These are phyloP conservation scores for Oriolus oriolus DNA, from an alignment of 2,113 vertebrate genomes.

Conservation along the genomic window DNA sequence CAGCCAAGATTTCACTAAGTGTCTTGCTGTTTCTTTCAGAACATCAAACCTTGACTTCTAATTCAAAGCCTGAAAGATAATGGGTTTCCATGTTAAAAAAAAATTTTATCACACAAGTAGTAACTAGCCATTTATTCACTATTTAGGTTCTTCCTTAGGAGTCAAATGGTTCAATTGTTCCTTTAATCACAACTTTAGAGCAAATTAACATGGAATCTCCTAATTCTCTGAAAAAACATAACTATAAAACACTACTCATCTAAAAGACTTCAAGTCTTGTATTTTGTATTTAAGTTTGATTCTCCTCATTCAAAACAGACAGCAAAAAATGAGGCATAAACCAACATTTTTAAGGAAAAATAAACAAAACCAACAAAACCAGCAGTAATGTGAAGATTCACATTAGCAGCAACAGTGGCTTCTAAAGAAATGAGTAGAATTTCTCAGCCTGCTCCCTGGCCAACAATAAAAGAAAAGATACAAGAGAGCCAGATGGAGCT, in stretches of 20 bases:
- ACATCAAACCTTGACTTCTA: not conserved
- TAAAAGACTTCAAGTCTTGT: not conserved
- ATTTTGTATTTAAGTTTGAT: not conserved
- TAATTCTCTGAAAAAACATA: not conserved
- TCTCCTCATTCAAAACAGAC: not conserved
- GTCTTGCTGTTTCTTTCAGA: not conserved
- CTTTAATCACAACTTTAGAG: not conserved
- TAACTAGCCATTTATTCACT: not conserved
- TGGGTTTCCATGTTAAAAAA: not conserved
- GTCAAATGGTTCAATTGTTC: not conserved
- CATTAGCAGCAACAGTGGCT: not conserved
- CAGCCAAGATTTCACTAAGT: not conserved
- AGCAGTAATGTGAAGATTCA: not conserved
- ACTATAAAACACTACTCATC: not conserved
- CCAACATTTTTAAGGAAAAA: not conserved
- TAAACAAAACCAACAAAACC: not conserved
- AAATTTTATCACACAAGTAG: not conserved
- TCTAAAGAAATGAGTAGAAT: not conserved
- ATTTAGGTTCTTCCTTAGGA: not conserved
- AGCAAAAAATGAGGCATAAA: not conserved
- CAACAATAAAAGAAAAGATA: not conserved
- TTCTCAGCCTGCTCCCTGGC: rapidly evolving
- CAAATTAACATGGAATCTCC: not conserved
- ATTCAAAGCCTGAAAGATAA: not conserved
- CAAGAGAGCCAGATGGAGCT: not conserved